These are phyloP conservation scores for Eunapius fragilis DNA, from an alignment of 37 sponge, comb jelly and placozoan species.

Conservation along the genomic window DNA sequence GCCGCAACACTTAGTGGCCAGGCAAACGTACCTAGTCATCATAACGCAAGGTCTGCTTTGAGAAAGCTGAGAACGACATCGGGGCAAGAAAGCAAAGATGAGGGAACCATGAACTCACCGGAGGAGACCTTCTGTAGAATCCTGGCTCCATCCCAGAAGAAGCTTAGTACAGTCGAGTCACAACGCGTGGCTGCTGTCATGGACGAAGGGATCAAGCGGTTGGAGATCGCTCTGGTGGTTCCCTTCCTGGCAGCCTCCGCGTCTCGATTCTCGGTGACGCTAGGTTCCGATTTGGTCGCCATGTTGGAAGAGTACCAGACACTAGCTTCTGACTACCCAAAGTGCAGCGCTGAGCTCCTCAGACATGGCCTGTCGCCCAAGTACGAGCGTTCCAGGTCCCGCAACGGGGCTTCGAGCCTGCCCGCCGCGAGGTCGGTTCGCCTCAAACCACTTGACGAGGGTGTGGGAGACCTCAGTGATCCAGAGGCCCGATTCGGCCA, in stretches of 20 bases:
- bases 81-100: not conserved
- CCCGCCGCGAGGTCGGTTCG: not conserved
- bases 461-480: not conserved
- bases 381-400: not conserved
- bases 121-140: slow-evolving; percentile 64
- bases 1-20: not conserved
- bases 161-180: slow-evolving; percentile 87
- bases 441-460: not conserved
- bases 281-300: slow-evolving; percentile 74
- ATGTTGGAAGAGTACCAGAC: slow-evolving; percentile 70
- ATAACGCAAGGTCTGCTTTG: not conserved
- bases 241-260: slow-evolving; percentile 26
- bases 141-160: slow-evolving; percentile 91
- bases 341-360: not conserved
- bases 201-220: slow-evolving; percentile 67
- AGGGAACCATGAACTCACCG: not conserved
- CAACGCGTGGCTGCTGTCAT: slow-evolving; percentile 87
- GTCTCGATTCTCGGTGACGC: slow-evolving; percentile 58
- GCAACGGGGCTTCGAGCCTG: not conserved
- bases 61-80: not conserved
- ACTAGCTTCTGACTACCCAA: slow-evolving; percentile 34
- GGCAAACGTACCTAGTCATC: not conserved
- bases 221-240: slow-evolving; percentile 53
- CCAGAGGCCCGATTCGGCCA: slow-evolving; percentile 23
- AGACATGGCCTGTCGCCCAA: not conserved